A percentile compares a stretch with the other conserved stretches of the same genome.
Evolutionary conservation across 2,888 invertebrate genomes (phyloP).

Genomic region (Drosophila austrosaltans): DNA sequence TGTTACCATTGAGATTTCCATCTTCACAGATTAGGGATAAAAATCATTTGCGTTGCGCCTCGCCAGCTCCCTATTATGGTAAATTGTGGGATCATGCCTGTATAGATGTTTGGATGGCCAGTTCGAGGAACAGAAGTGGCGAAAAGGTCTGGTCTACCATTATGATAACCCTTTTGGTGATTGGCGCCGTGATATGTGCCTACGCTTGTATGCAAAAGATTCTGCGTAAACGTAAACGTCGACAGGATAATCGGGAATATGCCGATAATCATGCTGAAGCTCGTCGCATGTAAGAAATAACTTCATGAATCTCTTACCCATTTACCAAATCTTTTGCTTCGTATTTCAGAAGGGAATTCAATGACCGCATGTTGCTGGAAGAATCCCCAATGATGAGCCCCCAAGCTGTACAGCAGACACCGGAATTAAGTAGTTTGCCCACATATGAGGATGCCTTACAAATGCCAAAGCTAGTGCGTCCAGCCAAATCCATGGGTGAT

Average conservation of each 20-base stretch:
- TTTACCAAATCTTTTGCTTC: background rate
- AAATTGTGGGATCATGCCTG: slow-evolving; percentile 89
- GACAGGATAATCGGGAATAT: slow-evolving; percentile 84
- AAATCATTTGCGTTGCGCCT: slow-evolving; percentile 86
- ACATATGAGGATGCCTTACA: slow-evolving; percentile 91
- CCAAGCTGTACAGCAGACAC: slow-evolving; percentile 86
- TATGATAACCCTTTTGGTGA: slow-evolving; percentile 83
- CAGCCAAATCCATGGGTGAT: slow-evolving; percentile 85
- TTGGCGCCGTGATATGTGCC: slow-evolving; percentile 63
- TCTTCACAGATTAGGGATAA: slow-evolving; percentile 77
- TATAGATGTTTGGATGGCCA: slow-evolving; percentile 86
- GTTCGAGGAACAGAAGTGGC: slow-evolving; percentile 77
- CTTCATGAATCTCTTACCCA: no score
- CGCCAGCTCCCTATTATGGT: slow-evolving; percentile 86
- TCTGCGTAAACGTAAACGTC: slow-evolving; percentile 84
- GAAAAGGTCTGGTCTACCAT: slow-evolving; percentile 86
- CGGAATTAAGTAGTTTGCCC: slow-evolving; percentile 90
- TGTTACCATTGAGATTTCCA: background rate
- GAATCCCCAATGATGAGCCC: slow-evolving; percentile 80
- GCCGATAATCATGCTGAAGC: slow-evolving; percentile 84
- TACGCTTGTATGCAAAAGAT: slow-evolving; percentile 81
- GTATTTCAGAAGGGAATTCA: slow-evolving; percentile 81
- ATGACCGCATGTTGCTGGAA: slow-evolving; percentile 85
- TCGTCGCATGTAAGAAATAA: slow-evolving; percentile 77
- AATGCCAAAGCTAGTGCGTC: slow-evolving; percentile 88